phyloP scores from a whole-genome alignment of 1,140 invertebrate species.

The Drosophila gunungcola region DNA sequence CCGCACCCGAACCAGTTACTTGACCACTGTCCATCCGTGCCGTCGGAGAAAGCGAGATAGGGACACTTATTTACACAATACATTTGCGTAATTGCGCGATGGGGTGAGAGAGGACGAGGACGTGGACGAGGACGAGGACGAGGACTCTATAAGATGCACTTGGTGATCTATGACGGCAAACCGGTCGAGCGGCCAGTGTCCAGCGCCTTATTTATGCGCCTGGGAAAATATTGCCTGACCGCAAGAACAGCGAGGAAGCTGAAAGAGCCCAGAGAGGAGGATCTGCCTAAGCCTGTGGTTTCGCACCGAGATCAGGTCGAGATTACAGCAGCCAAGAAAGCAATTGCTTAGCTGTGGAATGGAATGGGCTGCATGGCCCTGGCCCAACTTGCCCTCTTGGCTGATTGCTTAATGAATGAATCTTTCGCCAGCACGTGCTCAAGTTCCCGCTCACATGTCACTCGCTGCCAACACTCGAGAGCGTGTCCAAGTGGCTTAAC shows the following conservation, averaged over 20 bases:
- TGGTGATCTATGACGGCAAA: conserved; percentile 53
- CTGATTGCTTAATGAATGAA: conserved; percentile 67
- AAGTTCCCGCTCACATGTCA: conserved; percentile 61
- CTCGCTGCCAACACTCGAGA: conserved; percentile 47
- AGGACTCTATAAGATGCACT: conserved; percentile 29
- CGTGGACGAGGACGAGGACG: not conserved
- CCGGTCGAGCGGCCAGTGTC: conserved; percentile 48
- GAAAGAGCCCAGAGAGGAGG: conserved; percentile 22
- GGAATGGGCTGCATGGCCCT: not conserved
- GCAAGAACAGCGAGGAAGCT: conserved; percentile 31
- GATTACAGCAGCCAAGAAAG: conserved; percentile 47
- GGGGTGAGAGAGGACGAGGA: conserved; percentile 5
- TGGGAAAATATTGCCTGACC: conserved; percentile 64
- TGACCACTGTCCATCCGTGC: conserved; percentile 50
- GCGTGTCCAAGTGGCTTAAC: conserved; percentile 63
- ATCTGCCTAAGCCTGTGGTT: conserved; percentile 50
- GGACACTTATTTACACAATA: conserved; percentile 61
- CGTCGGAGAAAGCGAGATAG: conserved; percentile 26
- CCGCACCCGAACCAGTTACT: not conserved
- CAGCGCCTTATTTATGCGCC: conserved; percentile 63
- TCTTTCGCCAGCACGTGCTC: conserved; percentile 58
- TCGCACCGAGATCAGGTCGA: conserved; percentile 25
- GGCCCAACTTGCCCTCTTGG: conserved; percentile 40
- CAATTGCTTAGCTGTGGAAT: not conserved
- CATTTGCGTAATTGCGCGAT: conserved; percentile 59